Conservation (phyloP, 2,797 vertebrate genomes). For the Fistularia tabacaria region DNA sequence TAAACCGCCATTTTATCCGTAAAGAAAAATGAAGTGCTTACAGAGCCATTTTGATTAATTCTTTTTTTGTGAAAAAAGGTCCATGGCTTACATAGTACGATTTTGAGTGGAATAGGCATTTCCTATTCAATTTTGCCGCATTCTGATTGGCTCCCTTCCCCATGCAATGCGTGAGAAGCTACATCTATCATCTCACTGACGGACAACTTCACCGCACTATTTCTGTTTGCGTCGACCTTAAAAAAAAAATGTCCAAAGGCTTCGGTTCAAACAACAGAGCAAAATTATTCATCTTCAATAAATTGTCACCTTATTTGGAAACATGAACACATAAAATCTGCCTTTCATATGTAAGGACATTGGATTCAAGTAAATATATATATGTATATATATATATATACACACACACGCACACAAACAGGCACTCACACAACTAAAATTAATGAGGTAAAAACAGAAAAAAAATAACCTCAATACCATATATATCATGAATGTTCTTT, state of each 20-base stretch:
- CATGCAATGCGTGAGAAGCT: too few relatives aligned
- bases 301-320: slow-evolving; percentile 62
- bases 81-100: slow-evolving; percentile 13
- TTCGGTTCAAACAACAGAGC: slow-evolving; percentile 23
- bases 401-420: slow-evolving; percentile 12
- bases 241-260: slow-evolving; percentile 25
- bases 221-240: slow-evolving; percentile 26
- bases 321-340: slow-evolving; percentile 56
- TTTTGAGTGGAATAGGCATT: slow-evolving; percentile 15
- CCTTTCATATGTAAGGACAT: slow-evolving; percentile 64
- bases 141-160: slow-evolving; percentile 19
- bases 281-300: slow-evolving; percentile 51
- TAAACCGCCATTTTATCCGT: too few relatives aligned
- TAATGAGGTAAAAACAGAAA: slow-evolving; percentile 46
- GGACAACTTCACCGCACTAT: too few relatives aligned
- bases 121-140: slow-evolving; percentile 34
- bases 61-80: background rate
- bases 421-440: slow-evolving; percentile 56
- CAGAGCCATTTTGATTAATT: too few relatives aligned
- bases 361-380: slow-evolving; percentile 67
- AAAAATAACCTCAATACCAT: slow-evolving; percentile 46
- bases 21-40: too few relatives aligned
- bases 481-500: slow-evolving; percentile 60
- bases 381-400: slow-evolving; percentile 1
- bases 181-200: too few relatives aligned